phyloP scores from a whole-genome alignment of 2,113 vertebrate species.

The Crotalus helleri region DNA sequence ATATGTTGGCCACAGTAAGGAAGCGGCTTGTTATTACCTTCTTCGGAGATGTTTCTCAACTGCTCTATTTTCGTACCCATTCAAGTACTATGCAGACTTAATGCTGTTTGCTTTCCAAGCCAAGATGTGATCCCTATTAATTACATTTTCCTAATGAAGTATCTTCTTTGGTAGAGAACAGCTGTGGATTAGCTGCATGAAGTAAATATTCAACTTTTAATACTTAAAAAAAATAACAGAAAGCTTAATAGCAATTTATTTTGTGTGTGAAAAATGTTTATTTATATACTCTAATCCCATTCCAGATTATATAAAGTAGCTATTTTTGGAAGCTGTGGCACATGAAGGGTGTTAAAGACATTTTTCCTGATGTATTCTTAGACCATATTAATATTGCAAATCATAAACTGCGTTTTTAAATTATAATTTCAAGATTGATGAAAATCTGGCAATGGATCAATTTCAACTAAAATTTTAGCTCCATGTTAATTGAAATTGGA shows the following conservation, averaged over 20 bases:
- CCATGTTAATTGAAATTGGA: constrained; percentile 32
- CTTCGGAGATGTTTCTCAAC: not conserved
- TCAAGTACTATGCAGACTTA: not conserved
- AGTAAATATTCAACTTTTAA: constrained; percentile 51
- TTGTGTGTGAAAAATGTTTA: constrained; percentile 41
- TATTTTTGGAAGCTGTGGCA: constrained; percentile 14
- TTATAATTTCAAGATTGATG: not conserved
- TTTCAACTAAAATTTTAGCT: constrained; percentile 21
- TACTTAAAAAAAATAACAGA: constrained; percentile 38
- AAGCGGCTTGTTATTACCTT: not conserved
- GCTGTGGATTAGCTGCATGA: constrained; percentile 21
- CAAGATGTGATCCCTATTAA: not conserved
- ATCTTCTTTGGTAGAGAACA: not conserved
- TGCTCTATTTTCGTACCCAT: not conserved
- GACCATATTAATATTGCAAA: constrained; percentile 17
- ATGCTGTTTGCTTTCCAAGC: not conserved
- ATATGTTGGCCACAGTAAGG: not conserved
- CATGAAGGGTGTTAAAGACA: not conserved
- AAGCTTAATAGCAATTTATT: constrained; percentile 29
- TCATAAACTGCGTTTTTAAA: not conserved
- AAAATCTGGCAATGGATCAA: not conserved
- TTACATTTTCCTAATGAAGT: not conserved
- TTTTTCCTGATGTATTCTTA: constrained; percentile 27
- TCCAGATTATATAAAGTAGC: constrained; percentile 33
- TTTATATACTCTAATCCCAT: constrained; percentile 23